These are phyloP conservation scores for Acyrthosiphon pisum DNA, from an alignment of 1,140 invertebrate genomes.

Conservation along the genomic window DNA sequence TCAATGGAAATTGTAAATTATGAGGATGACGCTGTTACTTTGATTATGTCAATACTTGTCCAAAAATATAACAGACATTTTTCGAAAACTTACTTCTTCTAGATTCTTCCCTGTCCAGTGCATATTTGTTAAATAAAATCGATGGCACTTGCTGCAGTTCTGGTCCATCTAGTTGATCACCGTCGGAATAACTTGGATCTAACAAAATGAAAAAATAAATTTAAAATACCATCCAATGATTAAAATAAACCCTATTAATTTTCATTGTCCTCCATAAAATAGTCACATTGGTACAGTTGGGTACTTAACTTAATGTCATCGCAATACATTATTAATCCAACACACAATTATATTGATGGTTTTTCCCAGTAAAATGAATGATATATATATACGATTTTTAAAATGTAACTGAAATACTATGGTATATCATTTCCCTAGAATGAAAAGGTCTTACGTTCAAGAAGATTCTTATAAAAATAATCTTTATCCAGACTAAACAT, in stretches of 20 bases:
- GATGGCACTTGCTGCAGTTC: constrained; percentile 62
- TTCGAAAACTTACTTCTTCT: constrained; percentile 58
- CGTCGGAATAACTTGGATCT: constrained; percentile 49
- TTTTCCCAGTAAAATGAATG: background rate
- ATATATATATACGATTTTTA: background rate
- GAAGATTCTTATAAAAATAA: background rate
- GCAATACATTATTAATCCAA: background rate
- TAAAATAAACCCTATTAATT: constrained; percentile 4
- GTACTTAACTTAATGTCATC: background rate
- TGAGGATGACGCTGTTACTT: background rate
- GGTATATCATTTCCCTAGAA: background rate
- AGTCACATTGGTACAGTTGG: background rate
- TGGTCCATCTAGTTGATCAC: constrained; percentile 45
- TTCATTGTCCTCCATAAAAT: constrained; percentile 8
- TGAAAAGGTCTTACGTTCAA: background rate
- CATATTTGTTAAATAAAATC: constrained; percentile 77
- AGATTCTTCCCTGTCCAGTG: constrained; percentile 68
- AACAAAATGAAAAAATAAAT: background rate
- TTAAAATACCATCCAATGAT: background rate
- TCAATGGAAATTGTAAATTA: background rate
- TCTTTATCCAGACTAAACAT: background rate
- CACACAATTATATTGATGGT: background rate
- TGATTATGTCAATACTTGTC: background rate
- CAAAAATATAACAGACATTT: background rate
- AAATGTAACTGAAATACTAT: background rate